Evolutionary conservation across 2,888 invertebrate species (phyloP), one percentile per base, ranked within the genome.

Genomic region (Acanthacorydalis orientalis): DNA sequence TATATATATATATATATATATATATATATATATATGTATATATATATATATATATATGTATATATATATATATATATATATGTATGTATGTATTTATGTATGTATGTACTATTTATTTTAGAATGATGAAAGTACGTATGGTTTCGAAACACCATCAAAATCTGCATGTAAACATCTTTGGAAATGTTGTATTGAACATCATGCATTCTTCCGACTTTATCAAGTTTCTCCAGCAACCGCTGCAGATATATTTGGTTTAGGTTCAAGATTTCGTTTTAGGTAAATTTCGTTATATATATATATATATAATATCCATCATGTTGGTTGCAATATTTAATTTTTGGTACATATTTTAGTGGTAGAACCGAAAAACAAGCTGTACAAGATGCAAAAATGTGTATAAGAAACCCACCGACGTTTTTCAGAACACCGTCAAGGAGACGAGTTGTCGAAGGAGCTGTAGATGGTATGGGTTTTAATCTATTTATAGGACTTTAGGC

Each of bases 151-250:
- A 23, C 86, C 88, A 43, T 87, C 89, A 49, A 83, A 90, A 57
- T 76, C 87, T 23, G 92, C 92, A 12, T 93, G 93, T 64, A 89
- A 93, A 59, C 93, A 95, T 69, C 73, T 96, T 55, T 95, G 93
- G 91, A 84, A 88, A 57, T 95, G 95, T 68, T 92, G 92, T 65
- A 81, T 91, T 47, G 95, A 95, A 64, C 95, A 95, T 64, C 93
- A 93, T 69, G 85, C 90, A 35, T 90, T 91, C 71, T 91, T 90
- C 71, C 76, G 89, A 50, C 72, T 90, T 57, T 87, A 89, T 62
- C 85, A 86, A 63, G 80, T 82, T 34, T 77, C 83, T 15, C 80
- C 86, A 7, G 69, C 72, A 49, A 78, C 79, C 37, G 72, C 80
- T 33, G 77, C 81, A 46, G 83, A 84, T 59, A 77, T 85, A 56